Evolutionary conservation across 2,888 invertebrate species (phyloP).

Genomic region (Coecobrya sp.): DNA sequence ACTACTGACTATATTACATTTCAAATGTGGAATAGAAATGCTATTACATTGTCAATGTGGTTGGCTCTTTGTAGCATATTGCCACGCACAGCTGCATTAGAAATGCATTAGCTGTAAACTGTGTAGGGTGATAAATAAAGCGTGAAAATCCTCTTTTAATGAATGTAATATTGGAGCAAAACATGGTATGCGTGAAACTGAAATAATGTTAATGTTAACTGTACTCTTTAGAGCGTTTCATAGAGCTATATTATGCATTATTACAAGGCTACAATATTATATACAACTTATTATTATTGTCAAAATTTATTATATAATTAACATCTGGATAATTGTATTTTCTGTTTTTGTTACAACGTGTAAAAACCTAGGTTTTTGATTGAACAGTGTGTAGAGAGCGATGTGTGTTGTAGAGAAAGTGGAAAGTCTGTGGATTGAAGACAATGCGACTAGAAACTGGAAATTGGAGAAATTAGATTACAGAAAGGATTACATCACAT

Average conservation of each 20-base stretch:
- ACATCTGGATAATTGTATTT: background rate
- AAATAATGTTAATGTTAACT: background rate
- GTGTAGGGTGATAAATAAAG: slow-evolving; percentile 27
- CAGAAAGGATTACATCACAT: background rate
- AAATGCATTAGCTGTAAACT: slow-evolving; percentile 33
- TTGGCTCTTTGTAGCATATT: background rate
- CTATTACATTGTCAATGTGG: background rate
- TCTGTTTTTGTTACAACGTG: background rate
- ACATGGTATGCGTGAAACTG: slow-evolving; percentile 74
- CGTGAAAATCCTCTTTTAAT: slow-evolving; percentile 26
- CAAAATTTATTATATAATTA: background rate
- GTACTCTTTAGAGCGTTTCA: slow-evolving; percentile 1
- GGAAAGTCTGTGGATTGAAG: background rate
- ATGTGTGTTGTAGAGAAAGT: background rate
- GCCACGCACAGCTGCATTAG: background rate
- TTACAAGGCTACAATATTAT: background rate
- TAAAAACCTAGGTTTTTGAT: background rate
- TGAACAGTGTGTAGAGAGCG: background rate
- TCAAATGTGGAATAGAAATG: background rate
- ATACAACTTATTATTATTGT: slow-evolving; percentile 4
- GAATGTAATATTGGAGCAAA: slow-evolving; percentile 65
- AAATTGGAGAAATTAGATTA: background rate
- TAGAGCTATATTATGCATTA: background rate
- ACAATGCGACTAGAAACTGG: background rate
- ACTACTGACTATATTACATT: slow-evolving; percentile 20